These are phyloP conservation scores for Allolobophora icterica DNA, from an alignment of 2,888 invertebrate species.

Conservation along the genomic window DNA sequence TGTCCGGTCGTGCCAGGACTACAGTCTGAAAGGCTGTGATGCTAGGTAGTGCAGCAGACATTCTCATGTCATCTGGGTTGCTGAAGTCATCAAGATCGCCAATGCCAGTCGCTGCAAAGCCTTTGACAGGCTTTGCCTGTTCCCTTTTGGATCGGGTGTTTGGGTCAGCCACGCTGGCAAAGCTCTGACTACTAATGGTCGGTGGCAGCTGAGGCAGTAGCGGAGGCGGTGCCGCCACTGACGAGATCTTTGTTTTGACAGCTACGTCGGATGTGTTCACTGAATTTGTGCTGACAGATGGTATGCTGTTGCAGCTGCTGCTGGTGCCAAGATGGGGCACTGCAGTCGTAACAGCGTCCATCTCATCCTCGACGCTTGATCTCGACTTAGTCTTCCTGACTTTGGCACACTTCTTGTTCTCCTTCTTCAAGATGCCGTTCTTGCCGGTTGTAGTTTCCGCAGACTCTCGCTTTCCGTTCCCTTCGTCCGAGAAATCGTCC, in stretches of 20 bases:
- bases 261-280: background rate
- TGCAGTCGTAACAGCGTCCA: background rate
- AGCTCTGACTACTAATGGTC: constrained; percentile 13
- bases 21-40: background rate
- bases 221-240: background rate
- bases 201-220: constrained; percentile 13
- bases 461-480: background rate
- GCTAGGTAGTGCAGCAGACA: background rate
- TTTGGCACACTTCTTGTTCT: constrained; percentile 12
- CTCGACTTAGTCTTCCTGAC: background rate
- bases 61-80: constrained; percentile 37
- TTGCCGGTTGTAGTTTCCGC: background rate
- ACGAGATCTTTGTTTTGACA: background rate
- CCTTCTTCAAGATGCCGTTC: background rate
- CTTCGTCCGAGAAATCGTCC: constrained; percentile 41
- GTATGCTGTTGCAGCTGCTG: background rate
- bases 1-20: background rate
- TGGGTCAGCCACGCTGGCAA: constrained; percentile 15
- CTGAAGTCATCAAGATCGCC: constrained; percentile 64
- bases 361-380: background rate
- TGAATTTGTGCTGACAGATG: background rate
- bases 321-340: background rate
- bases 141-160: background rate
- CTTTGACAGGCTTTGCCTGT: background rate
- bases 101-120: constrained; percentile 53